These are phyloP conservation scores for Salvelinus sp. DNA, from an alignment of 2,113 vertebrate genomes.

Conservation along the genomic window DNA sequence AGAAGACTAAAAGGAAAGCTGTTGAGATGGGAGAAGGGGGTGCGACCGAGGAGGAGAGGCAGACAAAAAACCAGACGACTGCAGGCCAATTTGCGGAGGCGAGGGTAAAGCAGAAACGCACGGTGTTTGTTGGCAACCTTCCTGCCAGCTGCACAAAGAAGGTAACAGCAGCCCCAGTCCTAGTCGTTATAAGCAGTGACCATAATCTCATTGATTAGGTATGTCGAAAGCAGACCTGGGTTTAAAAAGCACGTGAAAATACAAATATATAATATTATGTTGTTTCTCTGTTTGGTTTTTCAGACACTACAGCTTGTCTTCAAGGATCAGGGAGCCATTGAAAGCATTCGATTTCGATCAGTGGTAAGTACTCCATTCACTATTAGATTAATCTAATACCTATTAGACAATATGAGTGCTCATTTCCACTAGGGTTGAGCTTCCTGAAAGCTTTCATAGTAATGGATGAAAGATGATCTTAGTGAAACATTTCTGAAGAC, in stretches of 20 bases:
- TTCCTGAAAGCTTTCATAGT: too few relatives aligned
- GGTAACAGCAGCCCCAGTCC: conserved; percentile 60
- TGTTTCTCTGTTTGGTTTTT: neutral
- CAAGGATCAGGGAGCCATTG: conserved; percentile 82
- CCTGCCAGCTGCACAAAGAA: conserved; percentile 81
- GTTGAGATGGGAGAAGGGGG: neutral
- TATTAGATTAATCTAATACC: too few relatives aligned
- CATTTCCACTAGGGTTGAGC: too few relatives aligned
- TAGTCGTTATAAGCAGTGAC: neutral
- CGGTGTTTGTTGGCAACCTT: conserved; percentile 92
- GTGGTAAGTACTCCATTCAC: conserved; percentile 75
- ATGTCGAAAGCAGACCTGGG: too few relatives aligned
- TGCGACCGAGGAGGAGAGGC: conserved; percentile 27
- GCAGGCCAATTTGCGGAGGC: conserved; percentile 60
- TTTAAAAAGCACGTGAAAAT: too few relatives aligned
- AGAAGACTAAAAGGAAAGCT: conserved; percentile 57
- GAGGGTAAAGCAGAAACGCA: conserved; percentile 76
- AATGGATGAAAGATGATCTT: too few relatives aligned
- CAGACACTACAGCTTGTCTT: conserved; percentile 84
- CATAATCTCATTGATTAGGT: neutral
- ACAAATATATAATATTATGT: too few relatives aligned
- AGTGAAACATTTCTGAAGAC: neutral
- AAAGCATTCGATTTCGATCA: conserved; percentile 90
- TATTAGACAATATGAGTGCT: too few relatives aligned
- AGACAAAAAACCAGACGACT: conserved; percentile 44